Conservation (phyloP, 2,888 invertebrate species). For the Hetaerina titia region DNA sequence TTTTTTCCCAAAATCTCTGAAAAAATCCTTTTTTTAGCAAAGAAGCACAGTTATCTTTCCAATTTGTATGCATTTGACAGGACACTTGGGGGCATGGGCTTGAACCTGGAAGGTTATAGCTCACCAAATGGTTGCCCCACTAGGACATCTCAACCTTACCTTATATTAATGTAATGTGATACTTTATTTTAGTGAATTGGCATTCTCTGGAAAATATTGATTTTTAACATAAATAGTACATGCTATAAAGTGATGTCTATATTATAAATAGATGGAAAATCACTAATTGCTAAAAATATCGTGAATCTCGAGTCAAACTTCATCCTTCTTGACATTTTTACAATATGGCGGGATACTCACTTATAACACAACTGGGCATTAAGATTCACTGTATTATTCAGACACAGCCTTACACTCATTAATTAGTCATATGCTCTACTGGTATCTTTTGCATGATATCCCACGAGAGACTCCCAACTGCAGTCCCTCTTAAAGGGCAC, state of each 20-base stretch:
- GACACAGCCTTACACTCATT: neutral
- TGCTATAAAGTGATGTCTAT: neutral
- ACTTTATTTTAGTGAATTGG: too few relatives aligned
- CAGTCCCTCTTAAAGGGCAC: slow-evolving; percentile 20
- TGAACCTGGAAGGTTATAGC: too few relatives aligned
- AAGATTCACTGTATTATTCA: neutral
- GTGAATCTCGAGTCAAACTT: neutral
- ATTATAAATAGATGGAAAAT: neutral
- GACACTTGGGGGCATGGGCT: too few relatives aligned
- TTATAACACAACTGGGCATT: neutral
- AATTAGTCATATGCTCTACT: neutral
- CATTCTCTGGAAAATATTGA: too few relatives aligned
- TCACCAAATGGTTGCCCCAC: too few relatives aligned
- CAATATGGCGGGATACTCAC: neutral
- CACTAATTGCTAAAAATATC: neutral
- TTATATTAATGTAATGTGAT: too few relatives aligned
- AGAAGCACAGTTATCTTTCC: too few relatives aligned
- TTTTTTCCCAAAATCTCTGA: too few relatives aligned
- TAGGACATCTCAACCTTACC: too few relatives aligned
- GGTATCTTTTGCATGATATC: neutral
- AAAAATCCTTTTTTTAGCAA: too few relatives aligned
- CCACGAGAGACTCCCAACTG: neutral
- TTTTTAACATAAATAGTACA: neutral
- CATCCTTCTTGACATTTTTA: neutral
- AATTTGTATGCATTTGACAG: too few relatives aligned